Evolutionary conservation across 2,113 vertebrate genomes (phyloP).

Genomic region (Pipra filicauda): DNA sequence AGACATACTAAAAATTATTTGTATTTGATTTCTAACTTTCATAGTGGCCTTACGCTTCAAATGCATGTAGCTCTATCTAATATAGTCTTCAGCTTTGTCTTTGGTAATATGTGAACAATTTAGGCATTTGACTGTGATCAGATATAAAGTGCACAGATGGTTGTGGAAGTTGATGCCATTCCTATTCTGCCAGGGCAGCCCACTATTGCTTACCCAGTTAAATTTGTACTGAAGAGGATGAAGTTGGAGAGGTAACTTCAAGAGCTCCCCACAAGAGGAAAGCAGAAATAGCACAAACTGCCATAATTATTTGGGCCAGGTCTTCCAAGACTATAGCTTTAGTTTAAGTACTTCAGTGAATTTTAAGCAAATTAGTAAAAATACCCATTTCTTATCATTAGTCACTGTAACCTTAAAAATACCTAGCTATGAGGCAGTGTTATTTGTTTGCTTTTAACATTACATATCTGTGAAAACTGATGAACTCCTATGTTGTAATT

Average conservation of each 20-base stretch:
- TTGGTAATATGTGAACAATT: rapidly evolving
- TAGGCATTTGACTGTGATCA: neutral
- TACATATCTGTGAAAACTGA: neutral
- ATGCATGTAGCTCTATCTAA: neutral
- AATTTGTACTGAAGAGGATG: neutral
- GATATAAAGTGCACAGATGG: neutral
- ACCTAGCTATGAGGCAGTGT: neutral
- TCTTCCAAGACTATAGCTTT: neutral
- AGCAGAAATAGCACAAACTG: neutral
- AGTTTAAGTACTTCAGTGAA: neutral
- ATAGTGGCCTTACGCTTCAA: neutral
- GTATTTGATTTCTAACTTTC: neutral
- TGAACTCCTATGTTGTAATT: neutral
- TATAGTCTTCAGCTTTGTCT: neutral
- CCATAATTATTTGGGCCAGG: neutral
- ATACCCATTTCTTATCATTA: neutral
- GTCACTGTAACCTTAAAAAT: neutral
- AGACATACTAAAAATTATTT: neutral
- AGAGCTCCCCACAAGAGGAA: neutral
- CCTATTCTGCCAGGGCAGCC: neutral
- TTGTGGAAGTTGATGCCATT: neutral
- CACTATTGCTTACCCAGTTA: neutral
- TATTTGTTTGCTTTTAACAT: neutral
- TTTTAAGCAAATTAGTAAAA: neutral
- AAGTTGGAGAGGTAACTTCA: neutral